phyloP scores from a whole-genome alignment of 2,888 invertebrate genomes.

The Eulithis prunata region DNA sequence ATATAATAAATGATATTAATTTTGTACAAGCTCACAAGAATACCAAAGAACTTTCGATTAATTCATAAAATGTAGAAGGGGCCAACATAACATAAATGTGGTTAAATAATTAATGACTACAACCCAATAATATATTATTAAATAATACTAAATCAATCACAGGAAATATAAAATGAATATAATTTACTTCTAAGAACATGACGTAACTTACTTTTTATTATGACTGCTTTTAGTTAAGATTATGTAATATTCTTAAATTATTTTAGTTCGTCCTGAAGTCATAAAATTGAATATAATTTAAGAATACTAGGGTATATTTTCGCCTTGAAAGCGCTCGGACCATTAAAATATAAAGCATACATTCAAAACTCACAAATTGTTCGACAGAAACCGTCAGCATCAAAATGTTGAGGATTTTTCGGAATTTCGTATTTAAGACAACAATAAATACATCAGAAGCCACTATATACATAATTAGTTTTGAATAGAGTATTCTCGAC shows the following conservation, averaged over 20 bases:
- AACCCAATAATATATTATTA: conserved; percentile 60
- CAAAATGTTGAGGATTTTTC: too few relatives aligned
- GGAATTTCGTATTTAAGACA: too few relatives aligned
- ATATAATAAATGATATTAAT: not conserved
- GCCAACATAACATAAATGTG: conserved; percentile 48
- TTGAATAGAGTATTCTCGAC: too few relatives aligned
- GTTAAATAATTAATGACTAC: conserved; percentile 59
- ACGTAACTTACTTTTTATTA: conserved; percentile 58
- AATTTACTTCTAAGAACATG: conserved; percentile 47
- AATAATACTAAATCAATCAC: conserved; percentile 77
- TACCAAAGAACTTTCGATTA: conserved; percentile 5
- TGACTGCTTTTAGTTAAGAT: conserved; percentile 51
- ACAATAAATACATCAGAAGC: too few relatives aligned
- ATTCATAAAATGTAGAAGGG: conserved; percentile 17
- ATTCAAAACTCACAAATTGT: too few relatives aligned
- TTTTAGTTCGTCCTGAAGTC: conserved; percentile 49
- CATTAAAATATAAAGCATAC: too few relatives aligned
- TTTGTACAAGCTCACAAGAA: not conserved
- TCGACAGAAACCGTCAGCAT: too few relatives aligned
- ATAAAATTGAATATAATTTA: conserved; percentile 58
- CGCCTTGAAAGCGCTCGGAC: too few relatives aligned
- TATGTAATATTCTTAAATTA: conserved; percentile 45
- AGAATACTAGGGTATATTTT: conserved; percentile 59
- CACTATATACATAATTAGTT: too few relatives aligned
- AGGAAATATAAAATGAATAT: conserved; percentile 69